Percentiles rank a stretch among this genome's conserved stretches.
Conservation (phyloP, 2,888 invertebrate species). For the Marasmarcha lunaedactyla region DNA sequence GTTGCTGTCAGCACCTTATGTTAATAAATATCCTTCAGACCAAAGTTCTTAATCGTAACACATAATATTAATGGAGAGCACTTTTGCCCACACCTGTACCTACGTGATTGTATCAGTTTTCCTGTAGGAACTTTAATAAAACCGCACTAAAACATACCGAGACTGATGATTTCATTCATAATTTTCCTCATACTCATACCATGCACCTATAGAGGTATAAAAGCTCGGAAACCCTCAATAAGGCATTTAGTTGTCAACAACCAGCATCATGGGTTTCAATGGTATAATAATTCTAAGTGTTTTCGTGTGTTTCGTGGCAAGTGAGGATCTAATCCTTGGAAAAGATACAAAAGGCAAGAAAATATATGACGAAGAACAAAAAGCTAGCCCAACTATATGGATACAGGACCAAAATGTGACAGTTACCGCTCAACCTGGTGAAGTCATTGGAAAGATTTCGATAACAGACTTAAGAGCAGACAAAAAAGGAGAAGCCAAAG, state of each 20-base stretch:
- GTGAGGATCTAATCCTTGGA: slow-evolving; percentile 36
- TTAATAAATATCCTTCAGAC: no score
- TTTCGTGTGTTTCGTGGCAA: slow-evolving; percentile 23
- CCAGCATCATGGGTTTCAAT: slow-evolving; percentile 23
- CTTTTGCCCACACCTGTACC: no score
- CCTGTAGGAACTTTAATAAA: slow-evolving; percentile 41
- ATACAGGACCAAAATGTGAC: slow-evolving; percentile 34
- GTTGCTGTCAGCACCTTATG: no score
- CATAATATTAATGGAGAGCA: no score
- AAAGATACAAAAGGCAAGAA: slow-evolving; percentile 27
- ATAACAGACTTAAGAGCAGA: slow-evolving; percentile 41
- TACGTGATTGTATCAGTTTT: slow-evolving; percentile 24
- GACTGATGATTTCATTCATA: slow-evolving; percentile 26
- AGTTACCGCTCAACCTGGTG: slow-evolving; percentile 29
- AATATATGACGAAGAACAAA: slow-evolving; percentile 35
- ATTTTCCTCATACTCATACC: slow-evolving; percentile 45
- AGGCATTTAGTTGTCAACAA: slow-evolving; percentile 10
- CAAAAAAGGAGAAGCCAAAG: slow-evolving; percentile 45
- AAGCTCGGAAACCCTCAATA: not conserved
- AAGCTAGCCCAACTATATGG: slow-evolving; percentile 49
- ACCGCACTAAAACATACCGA: slow-evolving; percentile 22
- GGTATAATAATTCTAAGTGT: slow-evolving; percentile 23
- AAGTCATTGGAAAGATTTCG: slow-evolving; percentile 37
- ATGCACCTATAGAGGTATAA: slow-evolving; percentile 35
- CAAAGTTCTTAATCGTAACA: no score